A percentile compares a stretch with the other conserved stretches of the same genome.
Evolutionary conservation across 2,797 vertebrate genomes (phyloP).

Genomic region (Valencia hispanica): DNA sequence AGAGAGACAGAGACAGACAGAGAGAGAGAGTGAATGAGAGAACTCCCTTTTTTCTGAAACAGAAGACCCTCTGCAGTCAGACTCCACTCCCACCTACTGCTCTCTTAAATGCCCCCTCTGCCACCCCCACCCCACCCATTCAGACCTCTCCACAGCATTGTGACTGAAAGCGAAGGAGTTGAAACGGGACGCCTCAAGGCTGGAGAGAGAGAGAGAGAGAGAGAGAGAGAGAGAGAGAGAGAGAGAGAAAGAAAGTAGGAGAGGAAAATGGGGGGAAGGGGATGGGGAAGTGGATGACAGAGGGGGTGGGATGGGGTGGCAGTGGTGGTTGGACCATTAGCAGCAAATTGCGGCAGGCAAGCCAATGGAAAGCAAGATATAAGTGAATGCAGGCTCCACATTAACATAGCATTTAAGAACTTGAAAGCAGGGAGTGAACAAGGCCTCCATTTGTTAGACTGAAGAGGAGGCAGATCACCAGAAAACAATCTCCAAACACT

Average conservation of each 20-base stretch:
- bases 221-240: slow-evolving; percentile 42
- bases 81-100: slow-evolving; percentile 84
- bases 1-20: slow-evolving; percentile 58
- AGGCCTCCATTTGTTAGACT: slow-evolving; percentile 40
- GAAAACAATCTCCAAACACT: slow-evolving; percentile 12
- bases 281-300: slow-evolving; percentile 7
- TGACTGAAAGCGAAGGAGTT: slow-evolving; percentile 83
- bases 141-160: slow-evolving; percentile 74
- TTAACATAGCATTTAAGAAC: slow-evolving; percentile 58
- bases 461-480: slow-evolving; percentile 43
- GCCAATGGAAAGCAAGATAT: slow-evolving; percentile 74
- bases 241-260: slow-evolving; percentile 24
- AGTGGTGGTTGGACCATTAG: slow-evolving; percentile 65
- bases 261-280: slow-evolving; percentile 27
- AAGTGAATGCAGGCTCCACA: slow-evolving; percentile 63
- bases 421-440: slow-evolving; percentile 44
- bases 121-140: slow-evolving; percentile 57
- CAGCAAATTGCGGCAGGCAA: slow-evolving; percentile 74
- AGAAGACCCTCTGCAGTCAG: slow-evolving; percentile 85
- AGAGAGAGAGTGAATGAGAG: slow-evolving; percentile 65
- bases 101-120: slow-evolving; percentile 76
- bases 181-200: slow-evolving; percentile 85
- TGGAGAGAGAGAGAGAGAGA: slow-evolving; percentile 53
- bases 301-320: slow-evolving; percentile 6
- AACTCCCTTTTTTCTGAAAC: slow-evolving; percentile 83